Evolutionary conservation across 2,113 vertebrate species (phyloP).

Genomic region (Austrofundulus limnaeus): DNA sequence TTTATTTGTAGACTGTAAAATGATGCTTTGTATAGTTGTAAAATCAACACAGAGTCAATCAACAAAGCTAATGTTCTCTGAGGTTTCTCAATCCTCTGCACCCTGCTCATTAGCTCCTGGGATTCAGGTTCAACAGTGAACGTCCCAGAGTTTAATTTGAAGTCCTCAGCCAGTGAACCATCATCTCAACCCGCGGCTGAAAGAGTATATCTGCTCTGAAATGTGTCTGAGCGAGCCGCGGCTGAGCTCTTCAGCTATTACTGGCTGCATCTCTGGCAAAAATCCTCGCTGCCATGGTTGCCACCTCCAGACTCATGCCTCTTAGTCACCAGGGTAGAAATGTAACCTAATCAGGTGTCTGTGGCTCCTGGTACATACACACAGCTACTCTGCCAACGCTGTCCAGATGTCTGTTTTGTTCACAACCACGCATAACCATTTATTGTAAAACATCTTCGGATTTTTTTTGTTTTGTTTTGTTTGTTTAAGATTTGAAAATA

Average conservation of each 20-base stretch:
- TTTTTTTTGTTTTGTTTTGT: constrained; percentile 22
- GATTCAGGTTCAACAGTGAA: constrained; percentile 16
- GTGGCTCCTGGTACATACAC: constrained; percentile 33
- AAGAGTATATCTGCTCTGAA: constrained; percentile 60
- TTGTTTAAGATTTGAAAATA: constrained; percentile 1
- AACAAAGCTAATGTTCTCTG: not conserved
- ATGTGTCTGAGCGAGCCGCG: constrained; percentile 61
- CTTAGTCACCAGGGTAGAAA: constrained; percentile 71
- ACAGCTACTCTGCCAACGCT: constrained; percentile 16
- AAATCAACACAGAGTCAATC: not conserved
- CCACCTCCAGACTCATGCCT: constrained; percentile 59
- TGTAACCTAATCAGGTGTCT: constrained; percentile 70
- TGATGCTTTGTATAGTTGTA: too few species aligned
- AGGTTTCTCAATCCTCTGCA: constrained; percentile 3
- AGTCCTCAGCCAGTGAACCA: not conserved
- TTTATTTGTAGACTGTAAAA: too few species aligned
- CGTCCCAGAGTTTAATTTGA: constrained; percentile 22
- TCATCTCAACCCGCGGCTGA: constrained; percentile 37
- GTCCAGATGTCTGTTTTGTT: constrained; percentile 23
- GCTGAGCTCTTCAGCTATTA: constrained; percentile 67
- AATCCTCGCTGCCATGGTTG: constrained; percentile 66
- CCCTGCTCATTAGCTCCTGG: not conserved
- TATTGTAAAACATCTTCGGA: constrained; percentile 7
- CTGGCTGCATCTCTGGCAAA: constrained; percentile 69
- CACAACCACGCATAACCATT: constrained; percentile 9